A percentile compares a stretch with the other conserved stretches of the same genome.
Evolutionary conservation across 2,797 vertebrate species (phyloP).

Genomic region (Huso huso): DNA sequence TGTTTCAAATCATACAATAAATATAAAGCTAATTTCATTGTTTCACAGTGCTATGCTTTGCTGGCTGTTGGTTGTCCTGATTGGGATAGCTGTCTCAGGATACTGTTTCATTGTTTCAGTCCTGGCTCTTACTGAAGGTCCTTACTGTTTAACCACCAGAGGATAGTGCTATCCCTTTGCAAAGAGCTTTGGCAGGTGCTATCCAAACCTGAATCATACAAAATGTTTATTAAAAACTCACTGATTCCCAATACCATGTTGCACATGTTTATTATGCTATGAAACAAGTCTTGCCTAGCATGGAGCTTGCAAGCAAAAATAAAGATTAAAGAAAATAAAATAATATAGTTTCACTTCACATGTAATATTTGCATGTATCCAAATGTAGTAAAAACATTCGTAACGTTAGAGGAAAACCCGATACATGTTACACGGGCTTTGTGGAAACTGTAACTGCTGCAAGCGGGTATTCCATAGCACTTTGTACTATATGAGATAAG

Average conservation of each 20-base stretch:
- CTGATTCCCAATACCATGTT: background rate
- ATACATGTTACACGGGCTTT: background rate
- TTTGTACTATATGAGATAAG: no score
- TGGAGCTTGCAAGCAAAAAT: no score
- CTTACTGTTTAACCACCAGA: background rate
- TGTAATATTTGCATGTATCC: no score
- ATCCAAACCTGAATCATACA: background rate
- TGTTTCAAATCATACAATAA: no score
- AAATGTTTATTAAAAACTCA: background rate
- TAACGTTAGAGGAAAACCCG: no score
- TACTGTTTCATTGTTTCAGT: conserved; percentile 15
- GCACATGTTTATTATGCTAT: background rate
- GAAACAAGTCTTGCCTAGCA: no score
- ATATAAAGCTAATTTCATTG: no score
- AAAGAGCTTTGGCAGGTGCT: background rate
- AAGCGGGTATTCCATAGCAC: conserved; percentile 28
- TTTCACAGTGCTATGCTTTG: background rate
- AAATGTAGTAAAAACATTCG: no score
- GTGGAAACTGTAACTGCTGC: background rate
- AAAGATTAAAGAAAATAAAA: background rate
- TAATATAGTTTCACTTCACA: background rate
- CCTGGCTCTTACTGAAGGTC: conserved; percentile 7
- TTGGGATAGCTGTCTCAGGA: conserved; percentile 8
- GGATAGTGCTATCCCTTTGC: background rate
- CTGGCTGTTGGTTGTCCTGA: background rate